Evolutionary conservation across 2,888 invertebrate species (phyloP), one percentile per base, ranked within the genome.

Genomic region (Erebia ligea): DNA sequence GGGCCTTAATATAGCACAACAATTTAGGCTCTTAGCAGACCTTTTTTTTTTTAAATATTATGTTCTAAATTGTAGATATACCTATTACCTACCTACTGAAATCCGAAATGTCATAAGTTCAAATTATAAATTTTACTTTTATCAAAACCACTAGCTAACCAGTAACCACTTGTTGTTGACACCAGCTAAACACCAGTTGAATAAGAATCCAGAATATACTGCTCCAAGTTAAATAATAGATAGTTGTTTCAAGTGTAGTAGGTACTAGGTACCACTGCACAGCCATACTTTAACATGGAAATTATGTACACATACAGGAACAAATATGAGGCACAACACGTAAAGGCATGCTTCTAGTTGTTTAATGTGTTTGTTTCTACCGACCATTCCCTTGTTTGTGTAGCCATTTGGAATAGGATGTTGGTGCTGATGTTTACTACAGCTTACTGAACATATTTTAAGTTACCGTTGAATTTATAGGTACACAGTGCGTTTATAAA

Each of bases 321-420:
- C 67, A 58, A 67, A 67, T 25, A 57, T 40, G 19, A 56, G 15
- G 64, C 13, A 65, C 54, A 19, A 56, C 54, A 42, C 52, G 54
- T 42, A 42, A 54, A 65, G n/a, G 67, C 48, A 58, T 25, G 67
- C 58, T 25, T 45, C 45, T 21, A 13, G 57, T 67, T 67, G 56
- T 66, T 64, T 66, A 66, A 66, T 57, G 66, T 66, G 66, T 66
- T 66, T 66, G 66, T 66, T 57, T 66, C 66, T 66, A 45, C 52
- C 64, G 21, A 17, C 56, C 57, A 57, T 21, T 56, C 21, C 40
- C 19, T 11, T 66, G 66, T 66, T 66, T 66, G 66, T 21, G 21
- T 8, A 66, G 66, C 45, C 57, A 66, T 66, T 66, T 66, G 66
- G 25, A 66, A 66, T 56, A 19, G 66, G 66, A 66, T 56, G 66